Evolutionary conservation across 2,888 invertebrate genomes (phyloP).

Genomic region (Phalera bucephala): DNA sequence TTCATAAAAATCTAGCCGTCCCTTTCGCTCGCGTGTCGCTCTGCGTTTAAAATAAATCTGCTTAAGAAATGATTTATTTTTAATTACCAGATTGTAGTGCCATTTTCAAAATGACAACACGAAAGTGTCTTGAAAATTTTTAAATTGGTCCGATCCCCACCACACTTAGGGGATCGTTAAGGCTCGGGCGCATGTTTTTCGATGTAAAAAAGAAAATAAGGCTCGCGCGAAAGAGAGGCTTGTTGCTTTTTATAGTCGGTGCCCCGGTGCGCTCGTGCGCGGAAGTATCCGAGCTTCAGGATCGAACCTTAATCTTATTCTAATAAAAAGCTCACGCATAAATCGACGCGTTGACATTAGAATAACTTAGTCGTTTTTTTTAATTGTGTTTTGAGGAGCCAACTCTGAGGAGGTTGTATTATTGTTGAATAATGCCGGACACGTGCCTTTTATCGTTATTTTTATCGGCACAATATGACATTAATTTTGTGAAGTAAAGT

Average conservation of each 20-base stretch:
- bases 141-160: slow-evolving; percentile 59
- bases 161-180: slow-evolving; percentile 57
- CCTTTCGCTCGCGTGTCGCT: slow-evolving; percentile 44
- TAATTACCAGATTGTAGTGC: slow-evolving; percentile 50
- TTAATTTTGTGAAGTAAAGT: slow-evolving; percentile 71
- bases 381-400: slow-evolving; percentile 42
- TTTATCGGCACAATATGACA: slow-evolving; percentile 73
- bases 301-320: slow-evolving; percentile 78
- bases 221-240: slow-evolving; percentile 78
- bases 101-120: slow-evolving; percentile 62
- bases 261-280: slow-evolving; percentile 77
- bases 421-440: slow-evolving; percentile 70
- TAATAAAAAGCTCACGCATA: slow-evolving; percentile 80
- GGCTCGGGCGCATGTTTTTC: slow-evolving; percentile 61
- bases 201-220: slow-evolving; percentile 69
- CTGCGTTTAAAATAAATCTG: slow-evolving; percentile 51
- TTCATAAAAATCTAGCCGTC: slow-evolving; percentile 43
- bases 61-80: slow-evolving; percentile 48
- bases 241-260: slow-evolving; percentile 79
- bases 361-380: slow-evolving; percentile 64
- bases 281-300: slow-evolving; percentile 78
- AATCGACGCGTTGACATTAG: slow-evolving; percentile 70
- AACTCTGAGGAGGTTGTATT: slow-evolving; percentile 56
- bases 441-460: slow-evolving; percentile 74
- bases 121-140: slow-evolving; percentile 52